Conservation (phyloP, 2,888 invertebrate species). For the Chromoteleia sp. region DNA sequence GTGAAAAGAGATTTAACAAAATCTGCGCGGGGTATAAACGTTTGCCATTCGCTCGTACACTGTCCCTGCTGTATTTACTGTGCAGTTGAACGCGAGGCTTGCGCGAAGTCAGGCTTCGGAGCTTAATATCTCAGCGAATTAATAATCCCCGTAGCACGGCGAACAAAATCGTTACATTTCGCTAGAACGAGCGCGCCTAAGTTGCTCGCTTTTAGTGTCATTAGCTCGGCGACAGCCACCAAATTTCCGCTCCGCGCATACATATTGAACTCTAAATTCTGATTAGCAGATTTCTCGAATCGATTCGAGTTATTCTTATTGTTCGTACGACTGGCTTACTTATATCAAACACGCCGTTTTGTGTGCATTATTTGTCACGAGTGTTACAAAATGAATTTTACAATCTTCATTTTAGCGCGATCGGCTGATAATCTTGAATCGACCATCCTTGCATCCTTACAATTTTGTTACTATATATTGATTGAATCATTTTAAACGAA, state of each 20-base stretch:
- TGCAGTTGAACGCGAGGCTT: constrained; percentile 35
- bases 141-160: constrained; percentile 59
- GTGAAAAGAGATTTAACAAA: constrained; percentile 21
- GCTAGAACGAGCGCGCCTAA: constrained; percentile 47
- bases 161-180: constrained; percentile 65
- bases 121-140: constrained; percentile 66
- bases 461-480: too few species aligned
- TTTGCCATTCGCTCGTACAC: constrained; percentile 40
- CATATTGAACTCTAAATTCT: constrained; percentile 55
- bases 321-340: too few species aligned
- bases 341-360: too few species aligned
- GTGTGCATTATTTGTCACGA: too few species aligned
- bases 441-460: too few species aligned
- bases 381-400: too few species aligned
- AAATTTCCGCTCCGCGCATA: constrained; percentile 46
- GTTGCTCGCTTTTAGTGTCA: constrained; percentile 66
- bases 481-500: background rate
- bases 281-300: constrained; percentile 45
- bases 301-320: constrained; percentile 40
- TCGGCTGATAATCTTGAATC: too few species aligned
- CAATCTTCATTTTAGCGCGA: too few species aligned
- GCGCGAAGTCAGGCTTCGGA: constrained; percentile 38
- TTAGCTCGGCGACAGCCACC: constrained; percentile 61
- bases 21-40: constrained; percentile 39
- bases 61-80: constrained; percentile 52